phyloP scores from a whole-genome alignment of 2,113 vertebrate genomes.

The Nothocercus nigrocapillus region DNA sequence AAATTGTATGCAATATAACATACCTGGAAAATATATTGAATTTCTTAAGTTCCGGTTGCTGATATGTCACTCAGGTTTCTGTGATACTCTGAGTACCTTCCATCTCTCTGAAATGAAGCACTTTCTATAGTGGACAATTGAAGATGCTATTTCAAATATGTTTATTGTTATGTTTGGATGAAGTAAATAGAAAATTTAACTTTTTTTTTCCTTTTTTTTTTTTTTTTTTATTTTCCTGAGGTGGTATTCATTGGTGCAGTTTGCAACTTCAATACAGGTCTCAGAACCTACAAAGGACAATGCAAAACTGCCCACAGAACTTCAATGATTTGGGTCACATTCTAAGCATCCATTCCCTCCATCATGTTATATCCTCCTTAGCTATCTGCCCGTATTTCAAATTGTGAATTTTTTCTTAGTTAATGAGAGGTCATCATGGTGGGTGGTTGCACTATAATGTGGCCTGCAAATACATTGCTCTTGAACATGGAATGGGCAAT shows the following conservation, averaged over 20 bases:
- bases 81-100: not conserved
- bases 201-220: not conserved
- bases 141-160: conserved; percentile 21
- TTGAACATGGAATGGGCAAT: not conserved
- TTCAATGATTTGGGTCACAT: not conserved
- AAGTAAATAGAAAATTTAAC: not conserved
- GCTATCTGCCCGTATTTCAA: not conserved
- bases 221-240: accelerated
- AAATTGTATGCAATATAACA: not conserved
- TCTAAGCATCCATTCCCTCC: not conserved
- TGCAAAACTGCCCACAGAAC: not conserved
- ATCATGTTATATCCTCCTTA: not conserved
- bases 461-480: not conserved
- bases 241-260: not conserved
- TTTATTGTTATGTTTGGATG: not conserved
- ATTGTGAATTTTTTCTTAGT: not conserved
- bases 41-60: conserved; percentile 31
- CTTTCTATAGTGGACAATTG: not conserved
- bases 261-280: not conserved
- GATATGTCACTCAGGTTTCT: not conserved
- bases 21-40: not conserved
- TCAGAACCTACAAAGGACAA: not conserved
- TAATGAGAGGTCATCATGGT: not conserved
- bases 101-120: not conserved
- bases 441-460: not conserved